Percentiles rank a stretch among this genome's conserved stretches.
These are phyloP conservation scores for Trilocha varians DNA, from an alignment of 2,888 invertebrate genomes.

Conservation along the genomic window DNA sequence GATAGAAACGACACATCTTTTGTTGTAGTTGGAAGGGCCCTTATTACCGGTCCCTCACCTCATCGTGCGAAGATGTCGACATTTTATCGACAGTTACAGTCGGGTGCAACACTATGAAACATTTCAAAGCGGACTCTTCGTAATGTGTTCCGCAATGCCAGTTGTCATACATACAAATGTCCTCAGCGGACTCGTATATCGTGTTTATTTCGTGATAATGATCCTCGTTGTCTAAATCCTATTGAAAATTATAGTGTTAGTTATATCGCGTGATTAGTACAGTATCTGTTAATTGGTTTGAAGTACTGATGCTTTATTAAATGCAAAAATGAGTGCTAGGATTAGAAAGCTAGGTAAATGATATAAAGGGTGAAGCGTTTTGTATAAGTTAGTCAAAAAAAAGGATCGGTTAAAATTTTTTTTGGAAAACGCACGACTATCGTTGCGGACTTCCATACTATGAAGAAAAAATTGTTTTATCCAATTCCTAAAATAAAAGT, in stretches of 20 bases:
- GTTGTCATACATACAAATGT: conserved; percentile 27
- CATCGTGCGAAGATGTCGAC: conserved; percentile 34
- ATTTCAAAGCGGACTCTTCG: conserved; percentile 37
- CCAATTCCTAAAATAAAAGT: too few species aligned
- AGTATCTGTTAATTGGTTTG: neutral
- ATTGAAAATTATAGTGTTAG: conserved; percentile 12
- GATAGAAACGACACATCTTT: neutral
- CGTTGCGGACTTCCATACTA: too few species aligned
- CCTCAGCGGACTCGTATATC: conserved; percentile 51
- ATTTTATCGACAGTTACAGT: conserved; percentile 28
- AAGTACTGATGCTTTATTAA: neutral
- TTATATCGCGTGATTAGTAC: neutral
- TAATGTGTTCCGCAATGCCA: conserved; percentile 36
- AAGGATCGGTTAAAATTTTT: too few species aligned
- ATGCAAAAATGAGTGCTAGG: too few species aligned
- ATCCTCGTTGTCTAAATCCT: conserved; percentile 29
- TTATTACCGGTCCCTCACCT: conserved; percentile 23
- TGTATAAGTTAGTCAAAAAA: too few species aligned
- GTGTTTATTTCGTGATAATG: conserved; percentile 57
- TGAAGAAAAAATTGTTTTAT: too few species aligned
- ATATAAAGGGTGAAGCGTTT: too few species aligned
- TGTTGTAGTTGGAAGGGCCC: conserved; percentile 7
- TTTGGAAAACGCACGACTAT: too few species aligned
- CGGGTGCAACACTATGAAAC: conserved; percentile 32
- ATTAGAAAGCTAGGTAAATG: too few species aligned